phyloP scores from a whole-genome alignment of 2,888 invertebrate species.

The Oeneis ivallda region DNA sequence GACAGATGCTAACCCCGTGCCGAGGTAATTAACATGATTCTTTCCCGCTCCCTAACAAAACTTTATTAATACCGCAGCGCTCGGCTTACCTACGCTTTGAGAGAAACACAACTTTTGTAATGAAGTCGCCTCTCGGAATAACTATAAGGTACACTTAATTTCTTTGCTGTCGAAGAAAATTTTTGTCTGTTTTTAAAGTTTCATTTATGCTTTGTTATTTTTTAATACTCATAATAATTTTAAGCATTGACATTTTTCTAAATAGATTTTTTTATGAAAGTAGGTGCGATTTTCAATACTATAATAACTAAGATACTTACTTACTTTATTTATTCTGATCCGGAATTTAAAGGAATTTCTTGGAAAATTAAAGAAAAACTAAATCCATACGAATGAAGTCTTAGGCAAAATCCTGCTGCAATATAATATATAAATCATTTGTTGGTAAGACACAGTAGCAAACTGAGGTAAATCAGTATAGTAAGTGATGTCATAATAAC shows the following conservation, averaged over 20 bases:
- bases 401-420: neutral
- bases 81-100: conserved; percentile 78
- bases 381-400: neutral
- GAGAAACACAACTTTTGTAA: conserved; percentile 78
- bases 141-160: conserved; percentile 71
- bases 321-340: no score
- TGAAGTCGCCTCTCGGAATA: conserved; percentile 76
- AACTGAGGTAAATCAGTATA: neutral
- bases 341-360: no score
- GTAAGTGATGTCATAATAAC: neutral
- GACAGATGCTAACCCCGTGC: conserved; percentile 65
- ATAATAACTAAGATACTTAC: no score
- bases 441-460: neutral
- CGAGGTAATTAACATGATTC: conserved; percentile 79
- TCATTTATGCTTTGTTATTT: no score
- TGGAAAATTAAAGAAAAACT: neutral
- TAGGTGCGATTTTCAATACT: no score
- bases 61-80: conserved; percentile 79
- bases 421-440: neutral
- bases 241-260: no score
- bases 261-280: no score
- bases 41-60: conserved; percentile 73
- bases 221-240: no score
- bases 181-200: no score
- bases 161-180: conserved; percentile 65